These are phyloP conservation scores for Danionella cerebrum DNA, from an alignment of 2,113 vertebrate species.

Conservation along the genomic window DNA sequence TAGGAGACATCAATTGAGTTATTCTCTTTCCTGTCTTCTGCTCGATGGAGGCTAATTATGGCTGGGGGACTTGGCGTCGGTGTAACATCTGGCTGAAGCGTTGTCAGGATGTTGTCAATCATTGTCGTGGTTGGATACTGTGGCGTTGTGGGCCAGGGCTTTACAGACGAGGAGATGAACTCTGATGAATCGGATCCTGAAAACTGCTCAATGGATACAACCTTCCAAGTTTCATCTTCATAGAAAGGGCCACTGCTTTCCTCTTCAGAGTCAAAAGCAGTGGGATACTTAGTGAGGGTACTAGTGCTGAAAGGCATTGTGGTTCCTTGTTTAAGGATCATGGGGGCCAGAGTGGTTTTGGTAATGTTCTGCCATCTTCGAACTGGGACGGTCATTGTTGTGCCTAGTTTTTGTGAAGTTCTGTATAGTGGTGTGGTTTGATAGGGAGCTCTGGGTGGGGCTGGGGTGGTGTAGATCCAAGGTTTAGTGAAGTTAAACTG, in stretches of 20 bases:
- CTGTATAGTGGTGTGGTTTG: not conserved
- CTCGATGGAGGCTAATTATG: constrained; percentile 26
- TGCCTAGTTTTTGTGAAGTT: constrained; percentile 11
- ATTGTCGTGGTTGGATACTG: not conserved
- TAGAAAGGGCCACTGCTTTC: not conserved
- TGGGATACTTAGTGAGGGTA: constrained; percentile 6
- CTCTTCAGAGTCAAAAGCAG: constrained; percentile 19
- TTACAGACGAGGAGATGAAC: not conserved
- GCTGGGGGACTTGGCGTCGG: constrained; percentile 7
- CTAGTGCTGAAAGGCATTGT: not conserved
- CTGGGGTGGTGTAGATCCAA: constrained; percentile 35
- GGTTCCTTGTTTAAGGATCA: not conserved
- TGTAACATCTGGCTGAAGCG: not conserved
- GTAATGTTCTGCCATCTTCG: not conserved
- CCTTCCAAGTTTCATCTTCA: constrained; percentile 3
- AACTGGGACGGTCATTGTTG: not conserved
- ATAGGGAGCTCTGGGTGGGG: constrained; percentile 31
- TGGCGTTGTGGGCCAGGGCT: not conserved
- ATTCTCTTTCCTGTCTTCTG: constrained; percentile 65
- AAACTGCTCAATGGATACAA: not conserved
- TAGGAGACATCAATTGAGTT: constrained; percentile 75
- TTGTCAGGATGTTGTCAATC: not conserved
- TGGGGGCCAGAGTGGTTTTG: not conserved
- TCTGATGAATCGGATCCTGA: not conserved
- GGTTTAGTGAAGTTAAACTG: constrained; percentile 11